A percentile compares a stretch with the other conserved stretches of the same genome.
phyloP scores from a whole-genome alignment of 2,797 vertebrate species.

The Pyrocephalus nanus region DNA sequence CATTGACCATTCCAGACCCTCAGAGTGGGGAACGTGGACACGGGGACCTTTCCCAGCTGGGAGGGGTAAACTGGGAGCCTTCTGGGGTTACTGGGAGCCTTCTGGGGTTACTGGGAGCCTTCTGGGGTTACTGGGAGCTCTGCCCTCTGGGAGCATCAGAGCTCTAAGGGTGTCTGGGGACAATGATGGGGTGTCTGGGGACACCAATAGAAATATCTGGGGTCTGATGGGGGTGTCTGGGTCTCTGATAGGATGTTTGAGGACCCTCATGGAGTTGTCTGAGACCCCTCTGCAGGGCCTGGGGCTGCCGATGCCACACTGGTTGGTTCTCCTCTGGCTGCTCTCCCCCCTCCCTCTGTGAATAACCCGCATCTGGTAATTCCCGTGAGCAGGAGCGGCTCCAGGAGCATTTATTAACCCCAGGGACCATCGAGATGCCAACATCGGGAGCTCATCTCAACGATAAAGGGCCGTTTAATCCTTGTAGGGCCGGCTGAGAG shows the following conservation, averaged over 20 bases:
- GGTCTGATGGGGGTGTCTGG: too few relatives aligned
- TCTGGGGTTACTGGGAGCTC: not conserved
- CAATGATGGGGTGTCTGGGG: not conserved
- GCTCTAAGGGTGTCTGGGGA: not conserved
- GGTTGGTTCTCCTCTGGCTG: not conserved
- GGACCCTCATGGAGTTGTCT: not conserved
- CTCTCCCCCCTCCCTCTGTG: rapidly evolving
- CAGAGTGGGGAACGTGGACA: not conserved
- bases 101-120: too few relatives aligned
- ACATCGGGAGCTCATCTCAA: not conserved
- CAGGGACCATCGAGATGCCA: not conserved
- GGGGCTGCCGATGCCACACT: not conserved
- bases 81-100: not conserved
- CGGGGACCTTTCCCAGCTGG: not conserved
- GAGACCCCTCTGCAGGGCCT: not conserved
- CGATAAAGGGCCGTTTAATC: not conserved
- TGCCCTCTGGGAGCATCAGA: rapidly evolving
- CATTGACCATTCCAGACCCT: rapidly evolving
- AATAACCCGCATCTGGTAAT: not conserved
- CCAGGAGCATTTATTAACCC: not conserved
- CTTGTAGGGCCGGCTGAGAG: not conserved
- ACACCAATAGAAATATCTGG: not conserved
- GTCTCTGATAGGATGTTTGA: rapidly evolving
- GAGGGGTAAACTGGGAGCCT: not conserved
- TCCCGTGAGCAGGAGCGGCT: not conserved